Evolutionary conservation across 1,140 invertebrate genomes (phyloP).

Genomic region (Dendroctonus valens): DNA sequence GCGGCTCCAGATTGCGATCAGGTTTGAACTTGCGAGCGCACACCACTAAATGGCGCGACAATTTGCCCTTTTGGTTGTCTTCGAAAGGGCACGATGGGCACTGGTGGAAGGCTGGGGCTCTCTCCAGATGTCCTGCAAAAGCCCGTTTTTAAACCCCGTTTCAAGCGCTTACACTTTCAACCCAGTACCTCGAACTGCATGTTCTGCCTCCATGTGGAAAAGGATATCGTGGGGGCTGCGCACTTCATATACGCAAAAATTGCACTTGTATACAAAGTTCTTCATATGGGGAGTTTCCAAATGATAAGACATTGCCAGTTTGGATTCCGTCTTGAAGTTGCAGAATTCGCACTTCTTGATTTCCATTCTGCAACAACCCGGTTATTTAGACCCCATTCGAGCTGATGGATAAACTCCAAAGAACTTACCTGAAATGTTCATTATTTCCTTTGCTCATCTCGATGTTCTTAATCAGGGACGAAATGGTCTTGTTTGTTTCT

Average conservation of each 20-base stretch:
- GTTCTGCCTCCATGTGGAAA: slow-evolving; percentile 88
- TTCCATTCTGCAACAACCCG: slow-evolving; percentile 23
- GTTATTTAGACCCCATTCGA: neutral
- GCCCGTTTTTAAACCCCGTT: slow-evolving; percentile 41
- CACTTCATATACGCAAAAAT: slow-evolving; percentile 82
- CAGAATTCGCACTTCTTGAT: slow-evolving; percentile 87
- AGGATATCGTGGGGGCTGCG: slow-evolving; percentile 83
- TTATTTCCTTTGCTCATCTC: slow-evolving; percentile 88
- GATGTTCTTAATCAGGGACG: slow-evolving; percentile 76
- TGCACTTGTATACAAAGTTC: slow-evolving; percentile 81
- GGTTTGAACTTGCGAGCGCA: slow-evolving; percentile 90
- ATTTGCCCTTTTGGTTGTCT: slow-evolving; percentile 90
- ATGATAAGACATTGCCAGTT: slow-evolving; percentile 83
- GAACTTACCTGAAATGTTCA: slow-evolving; percentile 66
- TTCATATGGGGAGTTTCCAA: slow-evolving; percentile 90
- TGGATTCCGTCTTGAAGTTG: slow-evolving; percentile 89
- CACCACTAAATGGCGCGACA: slow-evolving; percentile 82
- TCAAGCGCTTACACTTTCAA: too few relatives aligned
- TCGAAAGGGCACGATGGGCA: slow-evolving; percentile 94
- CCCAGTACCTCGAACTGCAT: slow-evolving; percentile 63
- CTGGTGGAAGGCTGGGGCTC: slow-evolving; percentile 84
- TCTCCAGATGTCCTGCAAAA: slow-evolving; percentile 66
- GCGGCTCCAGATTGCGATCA: slow-evolving; percentile 72
- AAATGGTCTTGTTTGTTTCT: slow-evolving; percentile 73
- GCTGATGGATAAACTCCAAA: neutral